Conservation (phyloP, 2,888 invertebrate genomes). For the Dendrolimus houi region DNA sequence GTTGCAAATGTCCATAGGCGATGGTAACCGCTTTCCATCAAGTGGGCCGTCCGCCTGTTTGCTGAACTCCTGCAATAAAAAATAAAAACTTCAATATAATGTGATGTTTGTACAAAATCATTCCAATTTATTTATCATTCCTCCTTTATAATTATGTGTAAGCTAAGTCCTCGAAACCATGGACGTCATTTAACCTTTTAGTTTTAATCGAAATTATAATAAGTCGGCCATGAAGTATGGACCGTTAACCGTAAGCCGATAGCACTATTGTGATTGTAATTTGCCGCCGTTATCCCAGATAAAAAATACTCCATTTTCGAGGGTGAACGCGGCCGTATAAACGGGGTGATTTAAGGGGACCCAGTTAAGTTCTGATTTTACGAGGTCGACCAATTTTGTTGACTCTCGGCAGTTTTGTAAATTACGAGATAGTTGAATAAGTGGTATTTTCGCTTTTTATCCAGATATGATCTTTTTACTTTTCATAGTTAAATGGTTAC, state of each 20-base stretch:
- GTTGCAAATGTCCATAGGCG: no score
- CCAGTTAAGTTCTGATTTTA: conserved; percentile 26
- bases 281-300: conserved; percentile 53
- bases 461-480: no score
- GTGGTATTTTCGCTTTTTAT: no score
- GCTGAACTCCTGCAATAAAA: no score
- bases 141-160: no score
- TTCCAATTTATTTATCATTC: no score
- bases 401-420: not conserved
- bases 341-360: conserved; percentile 45
- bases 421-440: not conserved
- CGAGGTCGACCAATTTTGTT: conserved; percentile 8
- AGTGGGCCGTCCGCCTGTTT: no score
- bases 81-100: no score
- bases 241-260: conserved; percentile 72
- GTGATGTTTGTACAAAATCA: no score
- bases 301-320: conserved; percentile 40
- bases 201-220: not conserved
- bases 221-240: conserved; percentile 18
- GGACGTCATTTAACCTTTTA: not conserved
- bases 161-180: no score
- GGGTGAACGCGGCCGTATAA: conserved; percentile 31
- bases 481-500: no score
- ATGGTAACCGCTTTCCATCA: no score
- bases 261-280: conserved; percentile 71